A percentile compares a stretch with the other conserved stretches of the same genome.
phyloP scores from a whole-genome alignment of 2,113 vertebrate genomes.

The Neotoma lepida region DNA sequence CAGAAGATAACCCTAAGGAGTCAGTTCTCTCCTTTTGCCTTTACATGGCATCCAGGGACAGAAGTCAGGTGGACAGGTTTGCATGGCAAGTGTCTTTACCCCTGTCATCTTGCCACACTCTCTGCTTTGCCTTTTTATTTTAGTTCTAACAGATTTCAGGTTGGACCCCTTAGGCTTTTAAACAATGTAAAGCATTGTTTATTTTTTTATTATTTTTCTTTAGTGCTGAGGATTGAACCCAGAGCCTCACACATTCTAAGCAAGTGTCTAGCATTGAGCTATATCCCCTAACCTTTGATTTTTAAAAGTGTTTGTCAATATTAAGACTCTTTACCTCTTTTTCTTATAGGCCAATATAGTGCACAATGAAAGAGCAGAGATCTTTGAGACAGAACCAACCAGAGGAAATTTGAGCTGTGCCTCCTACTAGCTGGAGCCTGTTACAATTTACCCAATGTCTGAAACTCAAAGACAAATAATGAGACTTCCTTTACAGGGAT shows the following conservation, averaged over 20 bases:
- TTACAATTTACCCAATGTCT: slow-evolving; percentile 37
- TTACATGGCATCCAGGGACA: neutral
- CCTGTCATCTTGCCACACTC: no score
- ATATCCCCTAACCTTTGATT: neutral
- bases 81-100: neutral
- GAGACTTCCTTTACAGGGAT: slow-evolving; percentile 45
- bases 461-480: slow-evolving; percentile 61
- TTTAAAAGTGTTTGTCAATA: neutral
- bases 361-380: neutral
- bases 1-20: neutral
- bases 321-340: slow-evolving; percentile 27
- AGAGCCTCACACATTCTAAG: neutral
- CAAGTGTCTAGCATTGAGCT: neutral
- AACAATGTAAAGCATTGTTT: neutral
- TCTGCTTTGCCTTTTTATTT: neutral
- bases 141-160: neutral
- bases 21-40: no score
- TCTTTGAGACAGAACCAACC: neutral
- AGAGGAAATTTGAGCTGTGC: neutral
- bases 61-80: neutral
- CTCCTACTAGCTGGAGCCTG: neutral
- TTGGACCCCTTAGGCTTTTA: neutral
- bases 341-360: neutral
- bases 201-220: neutral
- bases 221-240: neutral